A percentile compares a stretch with the other conserved stretches of the same genome.
Evolutionary conservation across 2,113 vertebrate species (phyloP).

Genomic region (Galbula dea): DNA sequence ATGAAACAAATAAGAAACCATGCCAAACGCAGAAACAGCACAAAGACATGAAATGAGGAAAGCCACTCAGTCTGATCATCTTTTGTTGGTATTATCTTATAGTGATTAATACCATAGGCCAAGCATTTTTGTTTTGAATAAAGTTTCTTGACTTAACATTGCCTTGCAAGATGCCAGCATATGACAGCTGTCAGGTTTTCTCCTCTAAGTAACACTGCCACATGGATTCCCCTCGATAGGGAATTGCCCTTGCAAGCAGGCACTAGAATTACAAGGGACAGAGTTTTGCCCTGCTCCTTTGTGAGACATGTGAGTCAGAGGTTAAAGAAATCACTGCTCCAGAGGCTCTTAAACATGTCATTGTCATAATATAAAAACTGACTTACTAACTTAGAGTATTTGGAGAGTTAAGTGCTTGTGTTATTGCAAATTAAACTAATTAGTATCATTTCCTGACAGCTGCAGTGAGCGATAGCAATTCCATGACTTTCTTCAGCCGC

Average conservation of each 20-base stretch:
- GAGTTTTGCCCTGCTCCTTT: slow-evolving; percentile 19
- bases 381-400: slow-evolving; percentile 80
- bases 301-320: slow-evolving; percentile 69
- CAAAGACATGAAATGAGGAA: neutral
- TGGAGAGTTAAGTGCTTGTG: slow-evolving; percentile 80
- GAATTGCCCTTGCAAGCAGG: slow-evolving; percentile 54
- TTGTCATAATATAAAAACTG: slow-evolving; percentile 73
- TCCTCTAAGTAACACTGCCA: neutral
- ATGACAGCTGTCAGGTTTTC: neutral
- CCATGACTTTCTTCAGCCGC: slow-evolving; percentile 68
- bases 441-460: slow-evolving; percentile 81
- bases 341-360: slow-evolving; percentile 68
- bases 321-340: slow-evolving; percentile 74
- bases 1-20: neutral
- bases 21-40: neutral
- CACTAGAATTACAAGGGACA: slow-evolving; percentile 17
- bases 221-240: neutral
- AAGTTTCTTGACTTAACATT: neutral
- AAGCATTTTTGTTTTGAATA: neutral
- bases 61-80: neutral
- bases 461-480: slow-evolving; percentile 76
- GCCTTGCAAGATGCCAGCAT: neutral
- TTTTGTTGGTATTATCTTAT: neutral
- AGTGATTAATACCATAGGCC: neutral
- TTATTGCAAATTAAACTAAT: slow-evolving; percentile 86